Evolutionary conservation across 2,797 vertebrate genomes (phyloP), one percentile per base, ranked within the genome.

Genomic region (Cynopterus sphinx): DNA sequence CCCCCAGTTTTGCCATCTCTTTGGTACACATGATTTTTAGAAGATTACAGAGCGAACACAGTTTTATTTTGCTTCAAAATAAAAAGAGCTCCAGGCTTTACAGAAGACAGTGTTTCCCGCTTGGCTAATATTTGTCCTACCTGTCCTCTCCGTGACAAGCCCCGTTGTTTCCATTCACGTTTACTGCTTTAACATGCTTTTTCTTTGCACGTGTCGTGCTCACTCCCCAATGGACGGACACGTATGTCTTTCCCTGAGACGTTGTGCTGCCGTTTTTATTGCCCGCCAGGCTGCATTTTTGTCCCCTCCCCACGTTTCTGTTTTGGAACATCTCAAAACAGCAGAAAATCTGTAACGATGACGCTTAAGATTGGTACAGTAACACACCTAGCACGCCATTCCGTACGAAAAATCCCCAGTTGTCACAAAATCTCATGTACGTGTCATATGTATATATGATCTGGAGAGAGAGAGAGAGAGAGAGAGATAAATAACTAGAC

Each of bases 281-380:
- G 39, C 11, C 5, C 0, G 3, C 24, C 39, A 21, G 33, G 33
- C 33, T 33, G 33, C 33, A 2, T 33, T 24, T n/a, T 46, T 9
- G 9, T 31, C 15, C 3, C 6, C 6, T 9, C 49, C 6, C 24
- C 1, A 15, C 0, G 1, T 16, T 74, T 74, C 33, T 53, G 36
- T 57, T 26, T 22, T 21, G 7, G 36, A 78, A 70, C 79, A 51
- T 11, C 8, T 15, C 55, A 81, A 49, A 74, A 22, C 2, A 2
- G 3, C 0, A 36, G 33, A 51, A n/a, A 68, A 41, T 0, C 51
- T 16, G 24, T 21, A 41, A 33, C 0, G 3, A 39, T 70, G 53
- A n/a, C 6, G 13, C 9, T 68, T 33, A 61, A 61, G n/a, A 55
- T 9, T 3, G 4, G 7, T 26, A n/a, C 3, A 5, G 46, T 15